Percentiles rank a stretch among this genome's conserved stretches.
These are phyloP conservation scores for Mormyrus hasselquistii DNA, from an alignment of 2,797 vertebrate genomes.

Conservation along the genomic window DNA sequence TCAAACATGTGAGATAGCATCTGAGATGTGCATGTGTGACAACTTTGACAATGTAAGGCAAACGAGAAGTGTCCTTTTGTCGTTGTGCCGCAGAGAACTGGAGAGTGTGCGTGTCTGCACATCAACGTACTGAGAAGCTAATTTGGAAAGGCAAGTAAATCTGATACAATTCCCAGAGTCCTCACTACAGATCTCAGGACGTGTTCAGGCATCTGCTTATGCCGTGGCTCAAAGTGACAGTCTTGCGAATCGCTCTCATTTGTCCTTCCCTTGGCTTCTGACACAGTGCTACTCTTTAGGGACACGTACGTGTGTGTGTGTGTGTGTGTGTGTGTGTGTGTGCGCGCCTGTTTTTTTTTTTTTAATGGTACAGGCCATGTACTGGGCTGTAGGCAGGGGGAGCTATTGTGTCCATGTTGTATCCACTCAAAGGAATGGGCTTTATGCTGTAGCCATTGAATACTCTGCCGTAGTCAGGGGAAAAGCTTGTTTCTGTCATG, in stretches of 20 bases:
- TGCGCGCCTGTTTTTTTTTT: too few species aligned
- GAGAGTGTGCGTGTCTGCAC: not conserved
- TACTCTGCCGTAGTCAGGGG: not conserved
- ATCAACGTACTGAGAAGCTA: slow-evolving; percentile 1
- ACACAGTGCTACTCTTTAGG: not conserved
- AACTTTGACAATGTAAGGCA: not conserved
- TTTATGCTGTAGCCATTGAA: not conserved
- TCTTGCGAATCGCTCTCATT: slow-evolving; percentile 12
- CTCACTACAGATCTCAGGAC: not conserved
- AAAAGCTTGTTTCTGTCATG: not conserved
- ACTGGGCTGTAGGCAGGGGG: not conserved
- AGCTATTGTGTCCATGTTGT: not conserved
- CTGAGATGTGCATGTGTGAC: not conserved
- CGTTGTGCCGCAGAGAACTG: not conserved
- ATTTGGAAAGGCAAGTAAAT: slow-evolving; percentile 17
- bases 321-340: not conserved
- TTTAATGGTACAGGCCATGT: not conserved
- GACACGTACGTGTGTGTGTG: not conserved
- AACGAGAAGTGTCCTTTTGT: not conserved
- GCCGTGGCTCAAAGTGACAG: slow-evolving; percentile 14
- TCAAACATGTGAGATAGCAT: not conserved
- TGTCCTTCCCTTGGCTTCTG: not conserved
- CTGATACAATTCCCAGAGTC: slow-evolving; percentile 15
- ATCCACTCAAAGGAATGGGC: not conserved
- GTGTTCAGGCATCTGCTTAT: slow-evolving; percentile 1